Evolutionary conservation across 2,113 vertebrate species (phyloP).

Genomic region (Paratilapia polleni): DNA sequence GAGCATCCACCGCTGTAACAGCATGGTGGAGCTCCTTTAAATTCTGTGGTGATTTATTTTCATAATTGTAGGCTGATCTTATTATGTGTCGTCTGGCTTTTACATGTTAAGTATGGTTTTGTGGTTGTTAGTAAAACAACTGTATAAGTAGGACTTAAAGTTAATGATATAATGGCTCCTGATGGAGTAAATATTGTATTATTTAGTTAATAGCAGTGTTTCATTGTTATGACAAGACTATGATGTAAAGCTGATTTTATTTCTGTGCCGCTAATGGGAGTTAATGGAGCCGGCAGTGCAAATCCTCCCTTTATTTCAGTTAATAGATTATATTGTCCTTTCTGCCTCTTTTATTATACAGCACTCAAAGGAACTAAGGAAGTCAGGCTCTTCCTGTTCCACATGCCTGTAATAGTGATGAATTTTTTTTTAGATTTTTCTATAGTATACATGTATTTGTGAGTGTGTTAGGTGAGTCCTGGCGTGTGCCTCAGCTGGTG

Average conservation of each 20-base stretch:
- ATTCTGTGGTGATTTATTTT: too few relatives aligned
- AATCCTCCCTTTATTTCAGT: neutral
- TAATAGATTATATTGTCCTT: neutral
- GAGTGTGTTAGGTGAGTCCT: neutral
- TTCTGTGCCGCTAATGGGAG: neutral
- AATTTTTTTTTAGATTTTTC: neutral
- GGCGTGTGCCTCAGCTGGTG: neutral
- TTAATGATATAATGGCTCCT: neutral
- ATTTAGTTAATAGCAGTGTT: neutral
- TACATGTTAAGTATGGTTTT: neutral
- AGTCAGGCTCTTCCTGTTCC: neutral
- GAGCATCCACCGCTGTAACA: neutral
- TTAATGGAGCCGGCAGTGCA: neutral
- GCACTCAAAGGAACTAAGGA: neutral
- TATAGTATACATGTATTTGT: neutral
- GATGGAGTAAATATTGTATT: neutral
- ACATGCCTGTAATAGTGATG: neutral
- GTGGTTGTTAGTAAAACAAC: neutral
- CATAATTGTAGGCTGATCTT: neutral
- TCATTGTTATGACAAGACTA: neutral
- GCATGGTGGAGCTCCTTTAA: neutral
- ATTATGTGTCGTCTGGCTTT: neutral
- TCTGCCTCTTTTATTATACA: neutral
- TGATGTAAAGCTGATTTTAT: neutral
- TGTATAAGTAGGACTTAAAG: neutral